Evolutionary conservation across 2,113 vertebrate genomes (phyloP).

Genomic region (Burhinus bistriatus): DNA sequence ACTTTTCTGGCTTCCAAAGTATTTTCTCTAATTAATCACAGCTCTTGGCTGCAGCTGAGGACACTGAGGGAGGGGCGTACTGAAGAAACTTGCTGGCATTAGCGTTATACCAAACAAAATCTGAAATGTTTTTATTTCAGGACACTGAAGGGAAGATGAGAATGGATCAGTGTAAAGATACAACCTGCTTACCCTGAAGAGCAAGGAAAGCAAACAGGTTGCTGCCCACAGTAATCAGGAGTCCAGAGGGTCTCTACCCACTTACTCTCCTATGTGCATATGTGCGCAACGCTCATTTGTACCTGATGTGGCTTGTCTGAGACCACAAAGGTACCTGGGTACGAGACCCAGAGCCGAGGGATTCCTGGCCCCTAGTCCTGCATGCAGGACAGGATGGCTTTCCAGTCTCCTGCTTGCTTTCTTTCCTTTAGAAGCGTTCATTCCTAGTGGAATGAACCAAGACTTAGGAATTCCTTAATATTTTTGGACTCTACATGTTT

Average conservation of each 20-base stretch:
- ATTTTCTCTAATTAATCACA: not conserved
- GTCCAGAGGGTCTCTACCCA: not conserved
- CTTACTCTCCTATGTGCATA: not conserved
- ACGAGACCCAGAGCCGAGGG: not conserved
- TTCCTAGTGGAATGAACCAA: not conserved
- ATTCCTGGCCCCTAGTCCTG: not conserved
- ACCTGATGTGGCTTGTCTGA: not conserved
- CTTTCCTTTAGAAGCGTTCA: not conserved
- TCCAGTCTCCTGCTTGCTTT: not conserved
- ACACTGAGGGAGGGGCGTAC: not conserved
- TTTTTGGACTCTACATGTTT: not conserved
- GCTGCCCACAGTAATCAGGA: accelerated
- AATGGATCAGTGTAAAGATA: not conserved
- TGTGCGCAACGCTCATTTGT: not conserved
- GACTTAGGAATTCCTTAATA: not conserved
- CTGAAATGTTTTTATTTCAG: not conserved
- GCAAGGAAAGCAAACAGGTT: not conserved
- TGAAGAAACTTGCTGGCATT: not conserved
- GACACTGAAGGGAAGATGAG: not conserved
- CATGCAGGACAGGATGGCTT: not conserved
- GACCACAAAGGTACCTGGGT: not conserved
- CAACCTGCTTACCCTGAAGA: not conserved
- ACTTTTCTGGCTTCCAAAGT: not conserved
- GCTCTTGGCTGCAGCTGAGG: not conserved
- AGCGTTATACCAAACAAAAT: not conserved